These are phyloP conservation scores for Coilia nasus DNA, from an alignment of 2,797 vertebrate species.

Conservation along the genomic window DNA sequence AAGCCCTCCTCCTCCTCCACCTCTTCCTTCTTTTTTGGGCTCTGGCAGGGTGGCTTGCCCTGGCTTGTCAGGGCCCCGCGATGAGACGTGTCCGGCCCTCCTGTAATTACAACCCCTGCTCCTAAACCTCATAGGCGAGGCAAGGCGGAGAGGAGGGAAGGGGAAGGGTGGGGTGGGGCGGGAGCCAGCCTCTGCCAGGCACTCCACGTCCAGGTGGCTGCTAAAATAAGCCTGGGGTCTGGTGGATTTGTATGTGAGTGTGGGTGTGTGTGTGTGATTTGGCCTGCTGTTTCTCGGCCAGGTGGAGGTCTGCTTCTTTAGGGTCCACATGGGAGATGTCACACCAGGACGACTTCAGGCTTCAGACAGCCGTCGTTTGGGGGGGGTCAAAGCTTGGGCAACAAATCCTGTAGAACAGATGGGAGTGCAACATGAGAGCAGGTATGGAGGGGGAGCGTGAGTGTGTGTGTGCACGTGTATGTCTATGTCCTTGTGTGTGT, in stretches of 20 bases:
- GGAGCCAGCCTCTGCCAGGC: background rate
- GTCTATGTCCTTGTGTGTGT: background rate
- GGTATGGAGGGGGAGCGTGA: conserved; percentile 3
- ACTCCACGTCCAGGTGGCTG: conserved; percentile 32
- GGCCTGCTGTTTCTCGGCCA: background rate
- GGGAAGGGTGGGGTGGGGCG: background rate
- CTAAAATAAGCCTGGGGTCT: conserved; percentile 37
- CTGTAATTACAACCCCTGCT: conserved; percentile 45
- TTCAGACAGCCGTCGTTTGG: background rate
- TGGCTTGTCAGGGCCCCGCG: conserved; percentile 30
- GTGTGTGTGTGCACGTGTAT: conserved; percentile 22
- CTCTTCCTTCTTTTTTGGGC: conserved; percentile 22
- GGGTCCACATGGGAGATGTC: conserved; percentile 7
- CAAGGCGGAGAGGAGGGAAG: no score
- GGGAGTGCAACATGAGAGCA: background rate
- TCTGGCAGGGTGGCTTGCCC: conserved; percentile 10
- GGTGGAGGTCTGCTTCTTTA: conserved; percentile 15
- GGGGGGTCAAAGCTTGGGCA: conserved; percentile 5
- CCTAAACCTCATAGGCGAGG: conserved; percentile 18
- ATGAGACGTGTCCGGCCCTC: conserved; percentile 25
- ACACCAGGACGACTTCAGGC: background rate
- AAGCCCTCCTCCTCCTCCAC: background rate
- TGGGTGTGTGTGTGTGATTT: conserved; percentile 17
- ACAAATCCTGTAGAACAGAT: conserved; percentile 18
- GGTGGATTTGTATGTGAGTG: background rate